Evolutionary conservation across 1,140 invertebrate species (phyloP).

Genomic region (Sminthurides bifidus): DNA sequence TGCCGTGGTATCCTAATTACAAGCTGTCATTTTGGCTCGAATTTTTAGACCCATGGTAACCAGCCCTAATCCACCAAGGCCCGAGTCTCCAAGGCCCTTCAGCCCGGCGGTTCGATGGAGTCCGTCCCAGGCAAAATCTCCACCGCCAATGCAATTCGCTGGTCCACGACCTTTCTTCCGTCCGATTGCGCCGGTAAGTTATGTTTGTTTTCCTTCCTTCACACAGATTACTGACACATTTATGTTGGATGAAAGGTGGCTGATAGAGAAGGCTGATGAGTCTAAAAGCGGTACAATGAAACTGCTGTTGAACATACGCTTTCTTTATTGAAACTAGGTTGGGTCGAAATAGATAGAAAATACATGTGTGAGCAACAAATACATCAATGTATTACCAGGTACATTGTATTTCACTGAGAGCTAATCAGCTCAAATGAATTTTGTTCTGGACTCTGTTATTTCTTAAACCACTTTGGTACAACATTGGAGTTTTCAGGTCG

Average conservation of each 20-base stretch:
- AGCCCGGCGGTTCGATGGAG: slow-evolving; percentile 21
- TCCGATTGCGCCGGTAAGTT: slow-evolving; percentile 22
- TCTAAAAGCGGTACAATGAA: too few species aligned
- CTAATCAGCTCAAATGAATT: too few species aligned
- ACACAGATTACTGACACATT: too few species aligned
- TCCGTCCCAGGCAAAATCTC: slow-evolving; percentile 15
- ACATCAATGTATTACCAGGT: not conserved
- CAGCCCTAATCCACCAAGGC: slow-evolving; percentile 1
- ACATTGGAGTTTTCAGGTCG: not conserved
- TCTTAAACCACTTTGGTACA: slow-evolving; percentile 8
- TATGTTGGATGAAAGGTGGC: too few species aligned
- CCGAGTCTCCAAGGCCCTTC: slow-evolving; percentile 14
- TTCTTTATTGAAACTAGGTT: too few species aligned
- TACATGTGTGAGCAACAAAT: too few species aligned
- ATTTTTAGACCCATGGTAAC: slow-evolving; percentile 20
- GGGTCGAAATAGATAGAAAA: too few species aligned
- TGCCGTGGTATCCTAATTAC: not conserved
- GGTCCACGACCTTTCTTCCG: slow-evolving; percentile 24
- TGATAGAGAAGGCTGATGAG: too few species aligned
- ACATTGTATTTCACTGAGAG: too few species aligned
- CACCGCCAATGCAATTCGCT: slow-evolving; percentile 11
- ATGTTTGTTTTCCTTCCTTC: not conserved
- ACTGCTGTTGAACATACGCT: too few species aligned
- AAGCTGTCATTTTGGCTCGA: not conserved
- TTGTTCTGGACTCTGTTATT: too few species aligned